Percentiles rank a stretch among this genome's conserved stretches.
Conservation (phyloP, 2,113 vertebrate genomes). For the Corythaixoides concolor region DNA sequence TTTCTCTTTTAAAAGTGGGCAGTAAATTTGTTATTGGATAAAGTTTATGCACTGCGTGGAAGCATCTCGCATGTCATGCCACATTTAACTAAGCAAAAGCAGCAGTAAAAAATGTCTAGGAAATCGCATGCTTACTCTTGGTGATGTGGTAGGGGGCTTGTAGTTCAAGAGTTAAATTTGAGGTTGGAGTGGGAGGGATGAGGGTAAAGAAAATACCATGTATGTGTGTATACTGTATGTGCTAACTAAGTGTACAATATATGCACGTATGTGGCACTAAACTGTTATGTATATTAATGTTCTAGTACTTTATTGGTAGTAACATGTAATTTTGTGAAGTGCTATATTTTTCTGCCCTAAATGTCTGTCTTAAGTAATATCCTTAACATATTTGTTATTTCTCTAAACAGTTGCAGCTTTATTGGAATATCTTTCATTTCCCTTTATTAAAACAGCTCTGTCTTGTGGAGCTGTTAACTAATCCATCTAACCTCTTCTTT, state of each 20-base stretch:
- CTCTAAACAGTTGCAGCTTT: constrained; percentile 78
- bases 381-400: constrained; percentile 77
- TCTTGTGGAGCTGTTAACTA: constrained; percentile 71
- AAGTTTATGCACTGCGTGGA: neutral
- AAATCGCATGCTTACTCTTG: constrained; percentile 38
- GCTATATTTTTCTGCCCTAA: constrained; percentile 67
- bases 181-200: constrained; percentile 1
- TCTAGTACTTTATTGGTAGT: constrained; percentile 55
- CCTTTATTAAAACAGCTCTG: constrained; percentile 67
- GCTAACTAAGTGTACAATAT: constrained; percentile 64
- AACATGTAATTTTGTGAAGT: constrained; percentile 64
- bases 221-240: constrained; percentile 71
- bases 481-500: constrained; percentile 72
- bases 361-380: constrained; percentile 72
- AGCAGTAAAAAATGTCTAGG: neutral
- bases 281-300: constrained; percentile 55
- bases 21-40: neutral
- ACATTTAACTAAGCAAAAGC: neutral
- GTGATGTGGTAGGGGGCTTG: neutral
- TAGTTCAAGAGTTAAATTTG: constrained; percentile 14
- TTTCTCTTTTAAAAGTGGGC: neutral
- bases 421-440: constrained; percentile 71
- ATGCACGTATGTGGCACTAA: constrained; percentile 58
- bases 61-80: constrained; percentile 40
- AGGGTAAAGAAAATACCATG: constrained; percentile 10